Evolutionary conservation across 2,888 invertebrate genomes (phyloP), one percentile per base, ranked within the genome.

Genomic region (Rhogogaster chlorosoma): DNA sequence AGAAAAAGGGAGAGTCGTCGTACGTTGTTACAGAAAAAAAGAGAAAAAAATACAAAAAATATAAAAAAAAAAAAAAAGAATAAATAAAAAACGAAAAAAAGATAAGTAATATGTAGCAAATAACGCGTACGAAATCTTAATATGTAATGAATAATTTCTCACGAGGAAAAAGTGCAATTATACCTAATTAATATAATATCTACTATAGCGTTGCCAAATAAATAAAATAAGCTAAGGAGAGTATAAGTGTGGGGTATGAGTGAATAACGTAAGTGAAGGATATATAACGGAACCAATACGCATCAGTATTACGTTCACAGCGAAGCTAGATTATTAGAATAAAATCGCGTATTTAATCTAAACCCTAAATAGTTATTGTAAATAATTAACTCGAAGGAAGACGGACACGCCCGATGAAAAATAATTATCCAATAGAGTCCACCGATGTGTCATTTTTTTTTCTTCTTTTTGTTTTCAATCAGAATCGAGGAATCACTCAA

Each of bases 141-240:
- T 32, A 73, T 71, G 71, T 73, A 73, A 73, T 73, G 42, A 67
- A 67, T 64, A 67, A 83, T 83, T 83, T 83, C 83, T 83, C 83
- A 83, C 83, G 83, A 70, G 67, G 87, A 88, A 88, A 88, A 89
- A 89, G 89, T 89, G 88, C 89, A 88, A 89, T 89, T 89, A 64
- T 84, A 78, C 64, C 84, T 75, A 84, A 78, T 77, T 84, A 67
- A 61, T 84, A 73, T 84, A 83, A 83, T 83, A 67, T 83, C 83
- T 67, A 67, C 32, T 61, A 80, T 75, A 89, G 87, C 87, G 88
- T 89, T 88, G 89, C 89, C 89, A 89, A 89, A 89, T 87, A 89
- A 88, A 87, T 87, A 88, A 86, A 32, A 22, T 32, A 49, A 26
- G 15, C 7, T 49, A 45, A 64, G 83, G 45, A 67, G n/a, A 45